Evolutionary conservation across 2,113 vertebrate species (phyloP), one percentile per base, ranked within the genome.

Genomic region (Neotoma lepida): DNA sequence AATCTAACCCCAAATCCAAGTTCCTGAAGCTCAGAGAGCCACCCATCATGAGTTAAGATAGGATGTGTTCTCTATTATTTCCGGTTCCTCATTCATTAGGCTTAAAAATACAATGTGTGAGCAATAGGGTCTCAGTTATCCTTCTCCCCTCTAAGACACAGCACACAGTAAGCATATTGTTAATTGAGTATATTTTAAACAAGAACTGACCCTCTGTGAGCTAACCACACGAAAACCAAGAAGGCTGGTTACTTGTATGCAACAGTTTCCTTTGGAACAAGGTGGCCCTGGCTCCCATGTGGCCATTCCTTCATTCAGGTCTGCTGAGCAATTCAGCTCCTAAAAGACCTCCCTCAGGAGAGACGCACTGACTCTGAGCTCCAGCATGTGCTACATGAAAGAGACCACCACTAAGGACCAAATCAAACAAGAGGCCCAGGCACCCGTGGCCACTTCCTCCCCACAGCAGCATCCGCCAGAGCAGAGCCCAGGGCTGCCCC

Each of bases 311-410:
- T 61, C 56, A 41, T 56, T 70, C 41, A 64, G 4, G 76, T n/a
- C 39, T 63, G 35, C 51, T 58, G 35, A 91, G 18, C 9, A n/a
- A 33, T 56, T 12, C 61, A 63, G 56, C 61, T 58, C 80, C 80
- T 86, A 70, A 76, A 80, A 85, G 81, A 90, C 80, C 14, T 73
- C 58, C 81, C 64, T 63, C 30, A 46, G 6, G 5, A 80, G 77
- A 73, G 33, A 70, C 26, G 2, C 15, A 1, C 30, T 46, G 41
- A 13, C 22, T 88, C 41, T 18, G 26, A n/a, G 78, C 28, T 94
- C 41, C 49, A 46, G 44, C 24, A 35, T 28, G 26, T 51, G 46
- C 58, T 58, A 20, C 89, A 90, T 93, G 86, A 96, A 96, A 88
- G 92, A 88, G 41, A 54, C 70, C 39, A 81, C 39, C 74, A 66